These are phyloP conservation scores for Corynorhinus townsendii DNA, from an alignment of 2,113 vertebrate species.

Conservation along the genomic window DNA sequence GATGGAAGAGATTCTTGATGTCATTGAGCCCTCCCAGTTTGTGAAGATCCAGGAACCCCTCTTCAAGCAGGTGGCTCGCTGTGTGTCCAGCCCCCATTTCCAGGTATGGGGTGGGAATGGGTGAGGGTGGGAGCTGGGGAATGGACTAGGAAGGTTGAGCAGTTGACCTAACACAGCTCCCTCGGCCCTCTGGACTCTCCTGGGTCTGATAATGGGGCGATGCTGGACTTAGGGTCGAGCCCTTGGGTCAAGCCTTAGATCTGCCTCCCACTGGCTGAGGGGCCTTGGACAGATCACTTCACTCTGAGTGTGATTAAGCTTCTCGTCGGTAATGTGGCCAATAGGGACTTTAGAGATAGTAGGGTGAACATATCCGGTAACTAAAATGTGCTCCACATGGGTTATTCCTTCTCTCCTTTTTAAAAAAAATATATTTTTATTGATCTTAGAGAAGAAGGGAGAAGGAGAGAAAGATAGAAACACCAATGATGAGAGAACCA, in stretches of 20 bases:
- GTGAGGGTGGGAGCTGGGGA: background rate
- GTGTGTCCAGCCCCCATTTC: constrained; percentile 94
- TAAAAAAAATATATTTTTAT: no score
- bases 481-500: no score
- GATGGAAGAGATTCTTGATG: constrained; percentile 93
- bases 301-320: background rate
- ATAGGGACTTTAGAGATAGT: background rate
- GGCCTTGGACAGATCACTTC: background rate
- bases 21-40: constrained; percentile 93
- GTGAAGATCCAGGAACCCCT: constrained; percentile 92
- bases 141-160: background rate
- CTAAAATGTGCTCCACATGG: background rate
- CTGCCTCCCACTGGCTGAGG: background rate
- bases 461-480: no score
- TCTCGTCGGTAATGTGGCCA: background rate
- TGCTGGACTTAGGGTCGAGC: background rate
- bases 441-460: no score
- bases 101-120: constrained; percentile 78
- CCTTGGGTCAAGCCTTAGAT: background rate
- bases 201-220: background rate
- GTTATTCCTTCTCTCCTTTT: background rate
- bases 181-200: background rate
- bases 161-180: background rate
- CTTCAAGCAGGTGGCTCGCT: constrained; percentile 91
- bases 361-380: background rate